phyloP scores from a whole-genome alignment of 2,113 vertebrate species.

The Chunga burmeisteri region DNA sequence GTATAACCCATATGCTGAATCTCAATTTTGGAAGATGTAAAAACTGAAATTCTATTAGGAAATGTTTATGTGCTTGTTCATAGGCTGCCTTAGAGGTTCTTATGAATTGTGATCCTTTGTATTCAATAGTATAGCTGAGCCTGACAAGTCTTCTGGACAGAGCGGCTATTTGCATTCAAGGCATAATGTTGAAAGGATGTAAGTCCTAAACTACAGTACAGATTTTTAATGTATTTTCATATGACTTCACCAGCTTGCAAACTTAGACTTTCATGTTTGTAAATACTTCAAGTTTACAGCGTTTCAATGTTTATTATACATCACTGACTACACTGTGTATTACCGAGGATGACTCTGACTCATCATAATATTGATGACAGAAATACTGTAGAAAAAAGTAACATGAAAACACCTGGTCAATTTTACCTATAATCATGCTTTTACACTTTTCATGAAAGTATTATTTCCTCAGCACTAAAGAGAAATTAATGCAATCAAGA shows the following conservation, averaged over 20 bases:
- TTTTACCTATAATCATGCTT: background rate
- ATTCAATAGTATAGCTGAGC: background rate
- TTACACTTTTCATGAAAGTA: background rate
- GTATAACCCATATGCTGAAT: background rate
- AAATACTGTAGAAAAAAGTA: background rate
- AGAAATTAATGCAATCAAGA: background rate
- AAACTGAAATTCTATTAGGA: background rate
- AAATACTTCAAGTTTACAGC: background rate
- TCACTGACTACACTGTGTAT: background rate
- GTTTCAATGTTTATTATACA: background rate
- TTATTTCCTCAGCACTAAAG: background rate
- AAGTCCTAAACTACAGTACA: background rate
- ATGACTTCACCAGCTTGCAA: background rate
- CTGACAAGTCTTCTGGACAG: background rate
- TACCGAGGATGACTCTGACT: background rate
- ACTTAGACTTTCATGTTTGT: background rate
- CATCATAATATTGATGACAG: background rate
- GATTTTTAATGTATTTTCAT: background rate
- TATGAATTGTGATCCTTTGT: background rate
- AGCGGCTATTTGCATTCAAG: background rate
- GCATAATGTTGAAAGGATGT: background rate
- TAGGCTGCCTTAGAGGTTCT: background rate
- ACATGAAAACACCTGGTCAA: background rate
- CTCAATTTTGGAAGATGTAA: background rate
- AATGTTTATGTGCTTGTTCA: background rate